Evolutionary conservation across 1,140 invertebrate species (phyloP).

Genomic region (Eueides isabella): DNA sequence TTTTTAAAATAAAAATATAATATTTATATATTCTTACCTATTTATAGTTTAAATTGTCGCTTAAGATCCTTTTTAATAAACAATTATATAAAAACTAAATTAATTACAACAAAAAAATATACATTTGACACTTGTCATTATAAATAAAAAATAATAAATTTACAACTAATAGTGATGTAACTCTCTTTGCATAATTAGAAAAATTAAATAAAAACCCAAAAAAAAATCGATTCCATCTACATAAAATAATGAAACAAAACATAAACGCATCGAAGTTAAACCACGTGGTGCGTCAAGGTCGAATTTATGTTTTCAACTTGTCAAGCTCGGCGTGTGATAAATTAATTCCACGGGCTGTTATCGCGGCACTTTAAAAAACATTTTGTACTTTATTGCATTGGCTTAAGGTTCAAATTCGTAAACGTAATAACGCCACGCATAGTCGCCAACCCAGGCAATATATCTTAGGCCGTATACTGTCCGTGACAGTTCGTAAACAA

Average conservation of each 20-base stretch:
- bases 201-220: conserved; percentile 14
- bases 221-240: conserved; percentile 25
- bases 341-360: conserved; percentile 81
- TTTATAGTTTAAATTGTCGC: neutral
- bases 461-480: conserved; percentile 81
- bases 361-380: conserved; percentile 42
- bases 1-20: neutral
- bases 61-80: neutral
- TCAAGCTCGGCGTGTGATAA: conserved; percentile 82
- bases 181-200: neutral
- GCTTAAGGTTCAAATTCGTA: conserved; percentile 51
- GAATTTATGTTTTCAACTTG: conserved; percentile 83
- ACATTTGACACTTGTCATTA: neutral
- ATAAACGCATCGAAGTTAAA: conserved; percentile 63
- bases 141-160: neutral
- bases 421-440: conserved; percentile 65
- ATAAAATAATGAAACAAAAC: conserved; percentile 39
- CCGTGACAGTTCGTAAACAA: conserved; percentile 82
- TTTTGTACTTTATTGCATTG: conserved; percentile 44
- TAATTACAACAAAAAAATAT: too few species aligned
- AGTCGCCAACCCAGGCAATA: conserved; percentile 82
- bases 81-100: neutral
- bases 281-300: conserved; percentile 81
- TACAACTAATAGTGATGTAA: neutral
- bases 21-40: neutral